Evolutionary conservation across 2,888 invertebrate species (phyloP).

Genomic region (Cryptophagus acutangulus): DNA sequence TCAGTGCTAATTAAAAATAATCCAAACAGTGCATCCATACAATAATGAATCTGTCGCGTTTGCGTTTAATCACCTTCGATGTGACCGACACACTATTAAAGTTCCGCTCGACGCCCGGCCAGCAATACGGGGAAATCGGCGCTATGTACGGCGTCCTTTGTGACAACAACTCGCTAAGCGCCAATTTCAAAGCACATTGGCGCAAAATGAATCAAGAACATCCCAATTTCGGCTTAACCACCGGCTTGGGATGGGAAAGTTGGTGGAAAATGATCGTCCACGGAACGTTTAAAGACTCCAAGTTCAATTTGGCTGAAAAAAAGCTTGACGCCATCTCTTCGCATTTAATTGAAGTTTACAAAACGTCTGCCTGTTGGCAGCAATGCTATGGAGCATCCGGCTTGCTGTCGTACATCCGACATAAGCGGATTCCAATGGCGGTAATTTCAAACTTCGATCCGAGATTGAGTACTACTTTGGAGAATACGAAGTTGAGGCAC

Average conservation of each 20-base stretch:
- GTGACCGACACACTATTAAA: slow-evolving; percentile 79
- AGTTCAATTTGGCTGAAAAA: slow-evolving; percentile 41
- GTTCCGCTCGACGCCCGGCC: slow-evolving; percentile 64
- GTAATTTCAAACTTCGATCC: slow-evolving; percentile 89
- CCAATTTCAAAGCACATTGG: slow-evolving; percentile 63
- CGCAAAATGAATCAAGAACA: slow-evolving; percentile 59
- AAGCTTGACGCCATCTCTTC: slow-evolving; percentile 53
- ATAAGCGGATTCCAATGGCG: slow-evolving; percentile 55
- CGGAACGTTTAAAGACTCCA: slow-evolving; percentile 57
- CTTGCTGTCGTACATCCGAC: slow-evolving; percentile 58
- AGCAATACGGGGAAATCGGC: slow-evolving; percentile 74
- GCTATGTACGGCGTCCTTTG: slow-evolving; percentile 62
- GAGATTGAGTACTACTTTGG: slow-evolving; percentile 64
- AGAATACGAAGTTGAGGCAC: slow-evolving; percentile 59
- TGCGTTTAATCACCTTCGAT: slow-evolving; percentile 78
- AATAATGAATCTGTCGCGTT: slow-evolving; percentile 49
- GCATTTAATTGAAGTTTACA: slow-evolving; percentile 64
- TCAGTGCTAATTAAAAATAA: too few relatives aligned
- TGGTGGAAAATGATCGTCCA: slow-evolving; percentile 78
- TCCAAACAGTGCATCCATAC: too few relatives aligned
- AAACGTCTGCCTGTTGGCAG: slow-evolving; percentile 70
- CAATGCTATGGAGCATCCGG: slow-evolving; percentile 60
- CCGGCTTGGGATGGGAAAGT: slow-evolving; percentile 65
- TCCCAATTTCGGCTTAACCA: slow-evolving; percentile 74
- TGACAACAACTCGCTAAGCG: slow-evolving; percentile 54